Evolutionary conservation across 2,888 invertebrate species (phyloP), one percentile per base, ranked within the genome.

Genomic region (Lasioglossum calceatum): DNA sequence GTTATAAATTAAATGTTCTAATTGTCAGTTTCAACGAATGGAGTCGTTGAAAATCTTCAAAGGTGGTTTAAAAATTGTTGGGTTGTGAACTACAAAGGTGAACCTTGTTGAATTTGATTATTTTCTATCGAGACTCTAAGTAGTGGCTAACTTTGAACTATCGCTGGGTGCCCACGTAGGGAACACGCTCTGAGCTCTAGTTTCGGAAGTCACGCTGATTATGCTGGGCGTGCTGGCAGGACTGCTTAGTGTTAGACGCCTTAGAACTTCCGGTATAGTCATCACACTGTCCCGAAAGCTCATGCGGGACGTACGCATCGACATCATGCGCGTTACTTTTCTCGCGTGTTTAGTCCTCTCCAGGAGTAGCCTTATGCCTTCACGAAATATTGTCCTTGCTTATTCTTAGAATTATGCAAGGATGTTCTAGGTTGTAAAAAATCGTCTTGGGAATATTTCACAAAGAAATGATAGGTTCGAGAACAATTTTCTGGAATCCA

Each of bases 261-360:
- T 80, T 1, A 76, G 19, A 0, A 61, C 74, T 8, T 89, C 92
- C 19, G 83, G 85, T 0, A 89, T 1, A 50, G 77, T 90, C 2
- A 67, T 19, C 23, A 84, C 70, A 78, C 91, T 92, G 39, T 89
- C 90, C 67, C 82, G 85, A 27, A 89, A 82, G 58, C 92, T 92
- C 74, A 85, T 78, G n/a, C 78, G 81, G 71, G 94, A 91, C 19
- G 91, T 77, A 23, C 39, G 23, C 70, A 82, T 83, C 2, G 89
- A 87, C 23, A 61, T 32, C 10, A 89, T 44, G 7, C 88, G 92
- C 1, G 90, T 88, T 4, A 91, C 61, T 82, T 54, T 91, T 42
- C 88, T 91, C 8, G 90, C 77, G 81, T 73, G 19, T 74, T 87
- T 91, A 39, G 92, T 88, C 23, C 91, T 84, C 27, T 93, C 92